A percentile compares a stretch with the other conserved stretches of the same genome.
Evolutionary conservation across 2,888 invertebrate genomes (phyloP).

Genomic region (Acleris cristana): DNA sequence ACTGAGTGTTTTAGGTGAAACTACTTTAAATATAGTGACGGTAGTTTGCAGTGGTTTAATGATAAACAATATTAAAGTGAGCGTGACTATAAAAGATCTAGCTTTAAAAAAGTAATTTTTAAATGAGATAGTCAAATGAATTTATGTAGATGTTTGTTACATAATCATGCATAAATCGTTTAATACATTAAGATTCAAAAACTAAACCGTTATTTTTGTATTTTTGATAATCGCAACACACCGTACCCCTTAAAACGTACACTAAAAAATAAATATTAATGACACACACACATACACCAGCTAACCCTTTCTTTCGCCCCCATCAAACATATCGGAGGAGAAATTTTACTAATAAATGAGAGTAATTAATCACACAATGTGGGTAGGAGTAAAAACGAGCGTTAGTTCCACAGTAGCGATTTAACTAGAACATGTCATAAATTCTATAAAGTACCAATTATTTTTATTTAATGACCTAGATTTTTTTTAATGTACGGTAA

Average conservation of each 20-base stretch:
- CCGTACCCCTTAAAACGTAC: slow-evolving; percentile 21
- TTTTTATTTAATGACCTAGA: neutral
- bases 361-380: slow-evolving; percentile 79
- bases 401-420: slow-evolving; percentile 15
- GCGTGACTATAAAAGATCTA: too few relatives aligned
- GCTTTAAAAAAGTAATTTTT: too few relatives aligned
- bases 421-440: slow-evolving; percentile 5
- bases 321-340: slow-evolving; percentile 58
- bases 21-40: neutral
- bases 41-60: too few relatives aligned
- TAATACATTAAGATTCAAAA: too few relatives aligned
- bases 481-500: too few relatives aligned
- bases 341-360: slow-evolving; percentile 81
- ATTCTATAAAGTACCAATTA: neutral
- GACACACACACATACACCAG: slow-evolving; percentile 57
- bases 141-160: too few relatives aligned
- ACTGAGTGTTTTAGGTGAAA: neutral
- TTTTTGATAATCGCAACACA: slow-evolving; percentile 24
- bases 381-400: slow-evolving; percentile 45
- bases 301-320: slow-evolving; percentile 75
- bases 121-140: too few relatives aligned
- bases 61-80: too few relatives aligned
- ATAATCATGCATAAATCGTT: too few relatives aligned
- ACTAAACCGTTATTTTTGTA: neutral
- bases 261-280: slow-evolving; percentile 75